Evolutionary conservation across 2,797 vertebrate species (phyloP).

Genomic region (Urosaurus nigricauda): DNA sequence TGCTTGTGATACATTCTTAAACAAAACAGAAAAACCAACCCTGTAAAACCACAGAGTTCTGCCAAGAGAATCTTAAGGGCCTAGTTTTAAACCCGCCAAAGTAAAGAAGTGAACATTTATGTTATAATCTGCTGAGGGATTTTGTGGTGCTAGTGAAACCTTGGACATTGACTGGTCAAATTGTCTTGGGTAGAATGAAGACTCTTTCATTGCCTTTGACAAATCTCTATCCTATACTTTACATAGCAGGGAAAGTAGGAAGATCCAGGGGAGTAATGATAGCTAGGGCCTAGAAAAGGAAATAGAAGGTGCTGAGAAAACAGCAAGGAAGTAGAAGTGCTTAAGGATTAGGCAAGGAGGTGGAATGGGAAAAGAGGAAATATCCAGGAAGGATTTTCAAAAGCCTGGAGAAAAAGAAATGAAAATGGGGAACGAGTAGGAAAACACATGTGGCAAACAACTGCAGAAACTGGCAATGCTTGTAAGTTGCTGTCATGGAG

Average conservation of each 20-base stretch:
- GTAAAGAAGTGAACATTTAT: slow-evolving; percentile 68
- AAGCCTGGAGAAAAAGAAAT: background rate
- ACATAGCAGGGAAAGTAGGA: background rate
- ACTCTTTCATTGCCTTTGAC: background rate
- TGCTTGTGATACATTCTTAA: slow-evolving; percentile 74
- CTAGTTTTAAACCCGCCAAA: slow-evolving; percentile 68
- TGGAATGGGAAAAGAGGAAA: background rate
- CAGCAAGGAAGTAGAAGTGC: background rate
- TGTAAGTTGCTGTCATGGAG: background rate
- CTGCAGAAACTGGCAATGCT: background rate
- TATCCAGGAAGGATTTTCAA: background rate
- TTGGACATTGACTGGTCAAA: slow-evolving; percentile 1
- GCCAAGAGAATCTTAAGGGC: slow-evolving; percentile 76
- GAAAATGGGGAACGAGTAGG: background rate
- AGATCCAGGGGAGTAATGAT: background rate
- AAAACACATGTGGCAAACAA: background rate
- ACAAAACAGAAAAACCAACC: slow-evolving; percentile 73
- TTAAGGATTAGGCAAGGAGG: background rate
- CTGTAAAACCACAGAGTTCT: slow-evolving; percentile 62
- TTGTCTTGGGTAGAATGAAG: background rate
- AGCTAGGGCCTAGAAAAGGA: background rate
- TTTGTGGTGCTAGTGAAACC: background rate
- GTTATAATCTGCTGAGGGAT: slow-evolving; percentile 21
- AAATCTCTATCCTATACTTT: background rate
- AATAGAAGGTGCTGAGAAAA: background rate